These are phyloP conservation scores for Hucho hucho DNA, from an alignment of 2,113 vertebrate genomes.

Conservation along the genomic window DNA sequence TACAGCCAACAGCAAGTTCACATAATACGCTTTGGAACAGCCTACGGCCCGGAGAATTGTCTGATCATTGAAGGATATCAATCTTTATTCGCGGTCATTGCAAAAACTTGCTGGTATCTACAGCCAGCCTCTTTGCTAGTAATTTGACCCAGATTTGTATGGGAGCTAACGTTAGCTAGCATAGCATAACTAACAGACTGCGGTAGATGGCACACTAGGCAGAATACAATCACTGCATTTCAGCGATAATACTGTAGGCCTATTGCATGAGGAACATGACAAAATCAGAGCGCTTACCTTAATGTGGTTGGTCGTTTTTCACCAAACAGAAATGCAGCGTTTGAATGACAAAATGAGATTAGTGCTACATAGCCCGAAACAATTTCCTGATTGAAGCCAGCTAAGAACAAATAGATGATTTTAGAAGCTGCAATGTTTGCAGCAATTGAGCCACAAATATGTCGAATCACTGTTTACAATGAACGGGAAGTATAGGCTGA, in stretches of 20 bases:
- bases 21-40: too few species aligned
- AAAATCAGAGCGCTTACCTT: slow-evolving; percentile 43
- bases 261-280: background rate
- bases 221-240: background rate
- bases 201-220: background rate
- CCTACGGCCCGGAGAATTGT: too few species aligned
- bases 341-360: slow-evolving; percentile 49
- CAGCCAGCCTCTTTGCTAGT: too few species aligned
- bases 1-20: too few species aligned
- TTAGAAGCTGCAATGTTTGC: background rate
- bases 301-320: background rate
- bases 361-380: slow-evolving; percentile 57
- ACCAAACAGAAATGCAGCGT: background rate
- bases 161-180: background rate
- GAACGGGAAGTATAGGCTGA: background rate
- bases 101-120: background rate
- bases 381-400: slow-evolving; percentile 43
- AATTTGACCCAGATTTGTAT: slow-evolving; percentile 57
- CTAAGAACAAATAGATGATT: background rate
- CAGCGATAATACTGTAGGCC: background rate
- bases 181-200: background rate
- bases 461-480: background rate
- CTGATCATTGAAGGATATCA: too few species aligned
- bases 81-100: too few species aligned
- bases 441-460: background rate